Conservation (phyloP, 2,113 vertebrate genomes). For the Takifugu bimaculatus region DNA sequence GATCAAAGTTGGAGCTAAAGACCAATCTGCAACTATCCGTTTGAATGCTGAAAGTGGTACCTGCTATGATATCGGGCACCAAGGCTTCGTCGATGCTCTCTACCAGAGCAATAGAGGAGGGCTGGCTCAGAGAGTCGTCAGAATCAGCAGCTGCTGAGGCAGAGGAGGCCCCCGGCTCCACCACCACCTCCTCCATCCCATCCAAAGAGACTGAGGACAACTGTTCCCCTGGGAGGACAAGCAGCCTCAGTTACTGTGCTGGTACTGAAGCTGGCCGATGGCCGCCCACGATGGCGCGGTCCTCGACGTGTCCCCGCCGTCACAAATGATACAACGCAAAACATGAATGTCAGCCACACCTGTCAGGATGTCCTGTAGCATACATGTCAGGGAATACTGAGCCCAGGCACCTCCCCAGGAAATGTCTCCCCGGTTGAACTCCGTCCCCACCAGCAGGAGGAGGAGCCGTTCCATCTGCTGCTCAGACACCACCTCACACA, state of each 20-base stretch:
- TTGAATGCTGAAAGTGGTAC: slow-evolving; percentile 61
- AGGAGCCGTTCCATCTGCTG: slow-evolving; percentile 92
- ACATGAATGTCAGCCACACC: slow-evolving; percentile 68
- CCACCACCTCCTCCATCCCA: slow-evolving; percentile 85
- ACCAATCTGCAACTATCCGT: too few species aligned
- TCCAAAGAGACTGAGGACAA: slow-evolving; percentile 85
- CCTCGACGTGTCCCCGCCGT: too few species aligned
- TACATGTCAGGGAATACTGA: slow-evolving; percentile 96
- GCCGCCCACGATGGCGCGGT: too few species aligned
- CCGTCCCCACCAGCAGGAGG: slow-evolving; percentile 92
- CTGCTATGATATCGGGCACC: slow-evolving; percentile 89
- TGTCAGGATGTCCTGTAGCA: slow-evolving; percentile 98
- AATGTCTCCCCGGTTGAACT: slow-evolving; percentile 98
- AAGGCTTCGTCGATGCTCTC: slow-evolving; percentile 94
- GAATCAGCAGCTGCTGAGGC: slow-evolving; percentile 75
- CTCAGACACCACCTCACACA: slow-evolving; percentile 97
- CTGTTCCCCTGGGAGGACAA: slow-evolving; percentile 81
- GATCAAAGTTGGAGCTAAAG: too few species aligned
- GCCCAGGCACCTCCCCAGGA: slow-evolving; percentile 99
- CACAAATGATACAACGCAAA: too few species aligned
- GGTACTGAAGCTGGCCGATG: too few species aligned
- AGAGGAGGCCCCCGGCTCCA: slow-evolving; percentile 82
- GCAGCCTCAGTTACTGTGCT: too few species aligned
- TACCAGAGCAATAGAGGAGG: slow-evolving; percentile 81
- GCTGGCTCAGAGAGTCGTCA: slow-evolving; percentile 86